These are phyloP conservation scores for Erinaceus europaeus DNA, from an alignment of 2,113 vertebrate species.

Conservation along the genomic window DNA sequence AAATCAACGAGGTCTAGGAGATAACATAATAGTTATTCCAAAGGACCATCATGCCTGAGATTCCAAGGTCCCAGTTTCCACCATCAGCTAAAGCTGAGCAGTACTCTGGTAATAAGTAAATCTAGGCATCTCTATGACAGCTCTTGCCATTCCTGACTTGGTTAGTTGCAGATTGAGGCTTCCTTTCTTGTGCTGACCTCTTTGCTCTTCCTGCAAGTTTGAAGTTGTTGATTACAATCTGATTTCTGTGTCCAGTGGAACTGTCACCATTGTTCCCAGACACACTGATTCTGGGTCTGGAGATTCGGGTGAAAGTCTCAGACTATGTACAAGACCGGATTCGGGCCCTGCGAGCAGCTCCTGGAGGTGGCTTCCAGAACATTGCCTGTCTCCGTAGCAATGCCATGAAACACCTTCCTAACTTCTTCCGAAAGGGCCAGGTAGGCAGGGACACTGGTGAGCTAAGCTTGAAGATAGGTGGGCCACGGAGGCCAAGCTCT, in stretches of 20 bases:
- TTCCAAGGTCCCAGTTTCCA: no score
- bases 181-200: conserved; percentile 6
- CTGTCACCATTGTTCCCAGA: conserved; percentile 90
- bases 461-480: not conserved
- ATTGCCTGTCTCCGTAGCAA: conserved; percentile 93
- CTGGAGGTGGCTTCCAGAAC: conserved; percentile 90
- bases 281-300: conserved; percentile 90
- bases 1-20: no score
- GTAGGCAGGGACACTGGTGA: conserved; percentile 71
- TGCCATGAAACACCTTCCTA: conserved; percentile 96
- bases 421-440: conserved; percentile 94
- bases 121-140: conserved; percentile 11
- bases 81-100: no score
- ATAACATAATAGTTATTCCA: no score
- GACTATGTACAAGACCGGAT: conserved; percentile 94
- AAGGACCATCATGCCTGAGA: no score
- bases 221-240: conserved; percentile 9
- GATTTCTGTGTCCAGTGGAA: conserved; percentile 83
- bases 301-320: conserved; percentile 94
- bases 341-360: conserved; percentile 83
- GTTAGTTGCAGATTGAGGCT: not conserved
- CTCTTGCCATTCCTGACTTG: not conserved
- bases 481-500: not conserved
- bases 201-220: not conserved
- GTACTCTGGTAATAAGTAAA: no score